Conservation (phyloP, 2,797 vertebrate species). For the Enoplosus armatus region DNA sequence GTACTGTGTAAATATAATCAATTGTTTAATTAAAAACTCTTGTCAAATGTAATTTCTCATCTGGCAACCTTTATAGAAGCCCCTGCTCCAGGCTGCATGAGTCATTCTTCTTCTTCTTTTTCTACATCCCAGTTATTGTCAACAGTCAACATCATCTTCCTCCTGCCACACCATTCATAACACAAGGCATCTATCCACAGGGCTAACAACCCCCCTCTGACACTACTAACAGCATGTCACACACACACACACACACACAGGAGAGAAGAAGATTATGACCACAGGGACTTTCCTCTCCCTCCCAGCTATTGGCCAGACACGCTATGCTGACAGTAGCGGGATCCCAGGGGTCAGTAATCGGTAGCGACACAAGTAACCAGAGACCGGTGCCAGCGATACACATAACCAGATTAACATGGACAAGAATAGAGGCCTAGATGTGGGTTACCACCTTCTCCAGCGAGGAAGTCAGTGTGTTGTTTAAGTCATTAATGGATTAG, state of each 20-base stretch:
- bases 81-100: background rate
- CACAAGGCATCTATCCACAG: constrained; percentile 34
- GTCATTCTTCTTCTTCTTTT: background rate
- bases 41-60: background rate
- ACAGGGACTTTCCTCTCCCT: constrained; percentile 66
- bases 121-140: constrained; percentile 2
- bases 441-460: constrained; percentile 49
- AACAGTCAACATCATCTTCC: constrained; percentile 12
- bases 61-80: background rate
- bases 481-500: constrained; percentile 74
- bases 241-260: constrained; percentile 37
- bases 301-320: constrained; percentile 41
- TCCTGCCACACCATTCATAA: constrained; percentile 36
- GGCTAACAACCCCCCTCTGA: constrained; percentile 28
- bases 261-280: constrained; percentile 68
- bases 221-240: constrained; percentile 21
- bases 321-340: constrained; percentile 37
- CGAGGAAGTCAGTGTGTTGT: constrained; percentile 43
- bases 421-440: constrained; percentile 67
- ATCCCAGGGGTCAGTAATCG: constrained; percentile 42
- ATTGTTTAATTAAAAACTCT: constrained; percentile 1
- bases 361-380: constrained; percentile 41
- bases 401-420: constrained; percentile 77
- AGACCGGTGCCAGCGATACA: constrained; percentile 52
- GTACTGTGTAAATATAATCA: background rate